Base-by-base conservation (phyloP, 2,797 vertebrate species). In the Naso thynnoides region DNA sequence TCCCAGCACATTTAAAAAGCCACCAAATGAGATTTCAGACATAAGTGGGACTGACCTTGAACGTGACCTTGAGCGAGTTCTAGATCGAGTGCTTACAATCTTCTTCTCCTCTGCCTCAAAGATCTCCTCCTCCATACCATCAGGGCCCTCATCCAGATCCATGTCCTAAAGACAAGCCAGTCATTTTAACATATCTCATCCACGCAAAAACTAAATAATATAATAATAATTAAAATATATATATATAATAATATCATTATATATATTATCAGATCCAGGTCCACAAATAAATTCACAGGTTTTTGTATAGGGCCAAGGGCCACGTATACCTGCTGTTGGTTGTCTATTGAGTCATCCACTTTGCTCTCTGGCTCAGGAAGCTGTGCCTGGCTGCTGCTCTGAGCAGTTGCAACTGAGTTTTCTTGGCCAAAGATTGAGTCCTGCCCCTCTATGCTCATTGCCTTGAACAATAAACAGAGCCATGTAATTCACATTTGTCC, bases 61-160 rank as follows among this genome's bases (percentile, higher is more conserved):
- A 66, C 96, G 97, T 81, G 98, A 98, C 88, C 96, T 94, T 15
- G 98, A 99, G 15, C 94, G 96, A 33, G 97, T 96, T 91, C 96
- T 96, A 74, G 98, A 98, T 79, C 96, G 96, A 31, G 96, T 95
- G 78, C 92, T 95, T 77, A 95, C 92, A 18, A 95, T 84, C 86
- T 98, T 98, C 90, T 98, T 98, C 77, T 98, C 96, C 29, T 99
- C 98, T 9, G 95, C 91, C 73, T 98, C 97, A 91, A 98, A 98
- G 76, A 94, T 93, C 82, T 99, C 97, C 77, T 97, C 97, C 78
- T 98, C 97, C 77, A 95, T 94, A 52, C 94, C 94, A 76, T 99
- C 98, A 18, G 97, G 97, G 48, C 95, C 96, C 88, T 99, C 98
- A 33, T 99, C 98, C 75, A 99, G 94, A 78, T 99, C 98, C 98